Percentiles rank a stretch among this genome's conserved stretches.
Conservation (phyloP, 2,113 vertebrate species). For the Tragelaphus buxtoni region DNA sequence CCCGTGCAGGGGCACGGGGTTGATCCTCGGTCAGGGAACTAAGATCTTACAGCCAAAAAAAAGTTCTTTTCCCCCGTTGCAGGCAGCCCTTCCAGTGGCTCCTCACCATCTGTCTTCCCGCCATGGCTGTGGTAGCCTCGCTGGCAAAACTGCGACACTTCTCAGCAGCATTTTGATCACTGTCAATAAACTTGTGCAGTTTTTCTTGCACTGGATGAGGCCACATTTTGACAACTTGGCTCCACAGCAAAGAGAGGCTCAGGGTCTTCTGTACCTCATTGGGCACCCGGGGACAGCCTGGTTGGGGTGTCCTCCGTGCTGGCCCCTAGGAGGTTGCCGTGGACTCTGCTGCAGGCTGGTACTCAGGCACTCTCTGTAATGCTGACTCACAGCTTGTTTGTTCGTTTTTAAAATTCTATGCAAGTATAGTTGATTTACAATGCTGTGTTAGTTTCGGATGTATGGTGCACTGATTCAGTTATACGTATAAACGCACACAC, state of each 20-base stretch:
- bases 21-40: not conserved
- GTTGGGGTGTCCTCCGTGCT: rapidly evolving
- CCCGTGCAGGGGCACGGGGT: not conserved
- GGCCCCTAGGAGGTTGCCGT: rapidly evolving
- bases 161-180: not conserved
- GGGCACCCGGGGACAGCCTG: rapidly evolving
- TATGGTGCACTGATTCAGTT: not conserved
- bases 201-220: too few relatives aligned
- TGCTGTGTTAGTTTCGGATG: not conserved
- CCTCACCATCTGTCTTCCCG: not conserved
- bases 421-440: not conserved
- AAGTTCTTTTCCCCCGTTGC: rapidly evolving
- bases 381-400: rapidly evolving
- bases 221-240: not conserved
- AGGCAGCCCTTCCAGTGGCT: not conserved
- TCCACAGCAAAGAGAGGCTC: rapidly evolving
- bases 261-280: not conserved
- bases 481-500: not conserved
- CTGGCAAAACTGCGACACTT: not conserved
- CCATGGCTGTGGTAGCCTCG: rapidly evolving
- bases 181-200: not conserved
- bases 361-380: not conserved
- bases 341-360: rapidly evolving
- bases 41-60: not conserved
- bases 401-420: not conserved